These are phyloP conservation scores for Rhinatrema bivittatum DNA, from an alignment of 2,797 vertebrate genomes.

Conservation along the genomic window DNA sequence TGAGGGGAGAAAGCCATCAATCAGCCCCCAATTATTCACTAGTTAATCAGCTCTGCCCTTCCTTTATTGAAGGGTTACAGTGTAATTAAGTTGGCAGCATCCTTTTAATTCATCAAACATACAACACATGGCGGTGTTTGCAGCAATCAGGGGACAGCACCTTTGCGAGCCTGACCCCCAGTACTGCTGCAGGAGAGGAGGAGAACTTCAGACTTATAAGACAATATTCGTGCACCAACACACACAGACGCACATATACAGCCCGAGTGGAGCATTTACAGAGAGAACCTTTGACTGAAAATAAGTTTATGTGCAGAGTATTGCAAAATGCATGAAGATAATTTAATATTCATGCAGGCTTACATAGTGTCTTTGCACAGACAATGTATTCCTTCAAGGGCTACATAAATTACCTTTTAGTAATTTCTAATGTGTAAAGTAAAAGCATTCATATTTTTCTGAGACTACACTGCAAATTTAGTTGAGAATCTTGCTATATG, in stretches of 20 bases:
- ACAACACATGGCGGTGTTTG: slow-evolving; percentile 69
- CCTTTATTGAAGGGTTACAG: slow-evolving; percentile 82
- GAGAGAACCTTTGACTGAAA: slow-evolving; percentile 1
- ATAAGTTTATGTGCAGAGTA: neutral
- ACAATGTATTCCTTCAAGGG: too few relatives aligned
- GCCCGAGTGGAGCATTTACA: slow-evolving; percentile 4
- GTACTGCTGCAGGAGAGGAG: slow-evolving; percentile 38
- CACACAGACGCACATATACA: too few relatives aligned
- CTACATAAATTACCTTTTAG: too few relatives aligned
- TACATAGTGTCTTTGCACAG: too few relatives aligned
- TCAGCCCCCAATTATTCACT: slow-evolving; percentile 77
- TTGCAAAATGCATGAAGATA: too few relatives aligned
- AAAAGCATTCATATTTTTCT: too few relatives aligned
- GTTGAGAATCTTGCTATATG: too few relatives aligned
- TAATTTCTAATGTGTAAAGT: too few relatives aligned
- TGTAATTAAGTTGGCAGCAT: slow-evolving; percentile 84
- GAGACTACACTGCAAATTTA: too few relatives aligned
- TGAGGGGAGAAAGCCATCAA: slow-evolving; percentile 72
- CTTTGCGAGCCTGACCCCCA: slow-evolving; percentile 61
- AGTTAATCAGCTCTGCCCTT: slow-evolving; percentile 80
- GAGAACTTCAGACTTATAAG: slow-evolving; percentile 36
- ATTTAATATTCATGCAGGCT: too few relatives aligned
- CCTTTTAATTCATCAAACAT: slow-evolving; percentile 82
- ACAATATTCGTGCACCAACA: slow-evolving; percentile 28
- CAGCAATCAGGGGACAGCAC: slow-evolving; percentile 58